Conservation (phyloP, 2,113 vertebrate species). For the Gambusia holbrooki region DNA sequence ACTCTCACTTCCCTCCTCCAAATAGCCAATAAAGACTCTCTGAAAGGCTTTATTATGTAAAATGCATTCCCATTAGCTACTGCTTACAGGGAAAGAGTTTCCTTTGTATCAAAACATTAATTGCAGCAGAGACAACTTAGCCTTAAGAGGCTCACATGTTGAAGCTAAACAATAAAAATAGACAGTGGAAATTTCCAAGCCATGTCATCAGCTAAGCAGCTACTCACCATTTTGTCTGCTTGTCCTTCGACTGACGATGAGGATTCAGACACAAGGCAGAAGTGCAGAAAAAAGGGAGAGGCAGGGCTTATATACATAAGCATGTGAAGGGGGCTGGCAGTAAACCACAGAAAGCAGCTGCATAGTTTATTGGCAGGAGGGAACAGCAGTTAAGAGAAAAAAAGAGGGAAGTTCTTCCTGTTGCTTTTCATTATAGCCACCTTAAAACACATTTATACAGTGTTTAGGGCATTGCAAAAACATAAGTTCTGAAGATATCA, state of each 20-base stretch:
- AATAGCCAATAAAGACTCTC: slow-evolving; percentile 5
- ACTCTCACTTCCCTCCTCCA: neutral
- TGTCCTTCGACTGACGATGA: slow-evolving; percentile 78
- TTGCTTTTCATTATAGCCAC: slow-evolving; percentile 1
- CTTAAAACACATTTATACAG: neutral
- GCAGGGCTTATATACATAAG: slow-evolving; percentile 70
- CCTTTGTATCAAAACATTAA: slow-evolving; percentile 4
- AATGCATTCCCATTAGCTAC: neutral
- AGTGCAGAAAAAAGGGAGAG: slow-evolving; percentile 65
- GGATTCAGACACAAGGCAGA: slow-evolving; percentile 78
- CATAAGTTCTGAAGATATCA: neutral
- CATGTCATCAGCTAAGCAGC: slow-evolving; percentile 49
- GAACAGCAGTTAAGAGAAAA: slow-evolving; percentile 20
- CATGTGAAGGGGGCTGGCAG: slow-evolving; percentile 69
- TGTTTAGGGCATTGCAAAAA: neutral
- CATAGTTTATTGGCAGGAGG: slow-evolving; percentile 54
- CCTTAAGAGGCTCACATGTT: neutral
- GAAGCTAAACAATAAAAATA: slow-evolving; percentile 7
- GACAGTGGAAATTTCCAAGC: slow-evolving; percentile 19
- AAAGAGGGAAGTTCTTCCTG: slow-evolving; percentile 43
- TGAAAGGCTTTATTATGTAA: slow-evolving; percentile 21
- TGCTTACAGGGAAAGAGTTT: neutral
- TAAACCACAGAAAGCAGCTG: slow-evolving; percentile 59
- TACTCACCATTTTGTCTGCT: slow-evolving; percentile 83
- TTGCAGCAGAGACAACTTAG: slow-evolving; percentile 1